Base-by-base conservation (phyloP, 2,797 vertebrate species). In the Macropodus opercularis region DNA sequence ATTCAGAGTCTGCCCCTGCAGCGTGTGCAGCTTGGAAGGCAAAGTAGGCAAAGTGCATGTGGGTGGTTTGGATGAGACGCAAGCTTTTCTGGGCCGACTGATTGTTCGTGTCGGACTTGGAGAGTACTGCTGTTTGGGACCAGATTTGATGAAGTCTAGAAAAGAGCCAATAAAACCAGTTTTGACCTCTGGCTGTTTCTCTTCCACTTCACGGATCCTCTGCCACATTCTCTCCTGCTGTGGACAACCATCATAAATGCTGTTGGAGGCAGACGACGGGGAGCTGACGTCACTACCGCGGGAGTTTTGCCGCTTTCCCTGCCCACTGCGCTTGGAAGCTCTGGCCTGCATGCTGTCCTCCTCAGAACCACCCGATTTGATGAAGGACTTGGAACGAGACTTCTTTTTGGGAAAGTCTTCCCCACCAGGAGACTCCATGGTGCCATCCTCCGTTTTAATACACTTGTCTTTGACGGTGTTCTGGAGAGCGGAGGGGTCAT, bases 111-210 rank as follows among this genome's bases (percentile, higher is more conserved):
- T 89, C 3, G 96, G 93, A 80, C 94, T 96, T 44, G 94, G 93
- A 12, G 96, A 96, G 89, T 96, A 95, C 52, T 96, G 95, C 46
- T 98, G 97, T 82, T 96, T 98, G 49, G 97, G 96, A 35, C 96
- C 98, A 46, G 96, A 97, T 81, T 99, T 99, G 8, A 99, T 91
- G 73, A 99, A 99, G 90, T 99, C 98, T 63, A 99, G 92, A 87
- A 99, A 99, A 69, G 98, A 99, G 43, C 95, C 98, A 6, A 99
- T 96, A 81, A 99, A 99, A 60, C 98, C 98, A 21, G 93, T 98
- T 92, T 96, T 99, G 68, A 99, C 95, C 86, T 99, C 98, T 44
- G 98, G 98, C 58, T 99, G 98, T 71, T 98, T 98, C 89, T 98
- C 98, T 76, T 99, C 98, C 23, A 99, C 97, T 85, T 99, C 98